Conservation (phyloP, 2,113 vertebrate genomes). For the Myrmecobius fasciatus region DNA sequence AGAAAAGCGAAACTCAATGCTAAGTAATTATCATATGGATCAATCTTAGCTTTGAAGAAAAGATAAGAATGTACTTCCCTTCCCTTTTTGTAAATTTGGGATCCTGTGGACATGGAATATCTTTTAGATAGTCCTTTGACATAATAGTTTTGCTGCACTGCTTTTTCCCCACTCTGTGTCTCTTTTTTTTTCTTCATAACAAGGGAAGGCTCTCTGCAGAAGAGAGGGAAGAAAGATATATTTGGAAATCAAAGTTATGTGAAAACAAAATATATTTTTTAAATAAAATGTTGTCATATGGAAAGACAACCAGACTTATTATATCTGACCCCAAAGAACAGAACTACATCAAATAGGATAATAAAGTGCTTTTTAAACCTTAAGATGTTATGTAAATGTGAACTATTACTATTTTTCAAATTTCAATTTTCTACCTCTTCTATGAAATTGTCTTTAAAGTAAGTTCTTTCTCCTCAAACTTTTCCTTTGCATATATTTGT, state of each 20-base stretch:
- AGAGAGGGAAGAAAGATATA: not conserved
- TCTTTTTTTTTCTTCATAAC: not conserved
- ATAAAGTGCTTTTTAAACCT: not conserved
- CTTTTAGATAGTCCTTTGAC: not conserved
- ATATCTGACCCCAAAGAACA: not conserved
- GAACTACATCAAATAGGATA: not conserved
- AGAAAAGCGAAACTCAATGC: not conserved
- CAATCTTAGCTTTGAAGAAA: not conserved
- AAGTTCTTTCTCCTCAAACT: not conserved
- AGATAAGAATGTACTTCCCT: not conserved
- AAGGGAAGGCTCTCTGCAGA: not conserved
- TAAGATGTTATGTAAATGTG: not conserved
- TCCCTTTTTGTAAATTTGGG: not conserved
- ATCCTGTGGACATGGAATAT: not conserved
- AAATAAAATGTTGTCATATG: not conserved
- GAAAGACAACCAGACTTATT: not conserved
- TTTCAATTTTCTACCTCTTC: not conserved
- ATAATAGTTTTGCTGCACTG: not conserved
- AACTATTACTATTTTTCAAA: not conserved
- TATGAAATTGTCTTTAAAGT: not conserved
- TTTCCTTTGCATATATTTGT: not conserved
- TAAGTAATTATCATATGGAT: not conserved
- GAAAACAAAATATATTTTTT: not conserved
- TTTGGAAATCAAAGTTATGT: not conserved
- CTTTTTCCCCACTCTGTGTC: not conserved